Evolutionary conservation across 64 coral and sea anemone genomes (phyloP), one percentile per base, ranked within the genome.

Genomic region (Dendrophyllia cribrosa): DNA sequence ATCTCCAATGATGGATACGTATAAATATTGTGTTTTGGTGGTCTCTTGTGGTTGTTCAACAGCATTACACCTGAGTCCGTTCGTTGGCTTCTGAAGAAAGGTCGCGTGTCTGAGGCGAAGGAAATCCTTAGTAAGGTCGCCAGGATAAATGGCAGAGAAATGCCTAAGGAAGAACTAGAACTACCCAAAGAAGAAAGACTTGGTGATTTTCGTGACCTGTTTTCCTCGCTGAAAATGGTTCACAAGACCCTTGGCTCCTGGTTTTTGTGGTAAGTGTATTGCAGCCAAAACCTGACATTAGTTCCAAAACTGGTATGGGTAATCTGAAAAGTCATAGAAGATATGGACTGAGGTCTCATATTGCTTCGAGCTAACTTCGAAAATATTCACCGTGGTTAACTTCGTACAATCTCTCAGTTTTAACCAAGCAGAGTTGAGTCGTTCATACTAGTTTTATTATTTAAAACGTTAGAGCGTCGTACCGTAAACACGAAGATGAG

Each of bases 31-130:
- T 34, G 34, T 34, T 34, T 34, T 34, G 34, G 67, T 22, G 16
- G 26, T n/a, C 4, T 17, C 11, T n/a, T 76, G 20, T 14, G 6
- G 14, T 20, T 60, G 17, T 80, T 58, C 25, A 2, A 15, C 58
- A 92, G 91, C 74, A 78, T 86, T 59, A 92, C 51, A 14, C 91
- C 91, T 12, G 91, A 92, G 34, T 92, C 91, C 14, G 64, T 78
- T 3, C 91, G 79, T 12, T 92, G 91, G 91, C 58, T 92, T 22
- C 46, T 92, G 8, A 75, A 86, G 19, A 92, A 87, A 78, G 56
- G 72, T 43, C 91, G 82, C 0, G 9, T 78, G n/a, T 11, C 47
- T 2, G 91, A 92, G n/a, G 91, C 82, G 26, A 74, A 74, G 23
- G 12, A 44, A 1, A 78, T 85, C 43, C 58, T 92, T 2, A 12